A percentile compares a stretch with the other conserved stretches of the same genome.
These are phyloP conservation scores for Enteromius fasciolatus DNA, from an alignment of 2,797 vertebrate genomes.

Conservation along the genomic window DNA sequence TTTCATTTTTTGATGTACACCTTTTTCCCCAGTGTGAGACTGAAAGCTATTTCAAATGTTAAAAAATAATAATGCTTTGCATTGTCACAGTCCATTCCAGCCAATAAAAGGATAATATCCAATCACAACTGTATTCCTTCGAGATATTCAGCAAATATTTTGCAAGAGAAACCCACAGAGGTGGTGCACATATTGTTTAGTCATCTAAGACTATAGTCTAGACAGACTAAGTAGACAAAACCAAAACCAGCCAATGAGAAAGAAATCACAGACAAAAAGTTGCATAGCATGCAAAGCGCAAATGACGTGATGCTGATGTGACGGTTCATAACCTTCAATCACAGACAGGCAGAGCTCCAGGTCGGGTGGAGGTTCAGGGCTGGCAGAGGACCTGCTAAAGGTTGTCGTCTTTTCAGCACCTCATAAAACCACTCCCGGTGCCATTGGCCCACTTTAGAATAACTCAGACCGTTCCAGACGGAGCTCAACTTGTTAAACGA, in stretches of 20 bases:
- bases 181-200: neutral
- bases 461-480: conserved; percentile 23
- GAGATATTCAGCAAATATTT: neutral
- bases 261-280: neutral
- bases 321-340: conserved; percentile 40
- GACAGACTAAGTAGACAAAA: conserved; percentile 9
- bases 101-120: neutral
- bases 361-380: conserved; percentile 7
- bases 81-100: neutral
- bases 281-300: neutral
- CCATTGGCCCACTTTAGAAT: conserved; percentile 8
- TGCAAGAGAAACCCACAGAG: neutral
- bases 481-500: conserved; percentile 15
- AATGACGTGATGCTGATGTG: conserved; percentile 26
- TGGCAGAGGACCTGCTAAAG: conserved; percentile 40
- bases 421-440: conserved; percentile 46
- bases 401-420: conserved; percentile 54
- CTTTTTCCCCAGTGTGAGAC: neutral
- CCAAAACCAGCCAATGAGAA: neutral
- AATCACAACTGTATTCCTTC: neutral
- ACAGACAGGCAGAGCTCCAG: conserved; percentile 45
- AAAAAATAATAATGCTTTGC: neutral
- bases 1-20: too few relatives aligned
- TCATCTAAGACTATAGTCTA: conserved; percentile 17
- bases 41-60: neutral